Evolutionary conservation across 2,888 invertebrate genomes (phyloP), one percentile per base, ranked within the genome.

Genomic region (Drosophila robusta): DNA sequence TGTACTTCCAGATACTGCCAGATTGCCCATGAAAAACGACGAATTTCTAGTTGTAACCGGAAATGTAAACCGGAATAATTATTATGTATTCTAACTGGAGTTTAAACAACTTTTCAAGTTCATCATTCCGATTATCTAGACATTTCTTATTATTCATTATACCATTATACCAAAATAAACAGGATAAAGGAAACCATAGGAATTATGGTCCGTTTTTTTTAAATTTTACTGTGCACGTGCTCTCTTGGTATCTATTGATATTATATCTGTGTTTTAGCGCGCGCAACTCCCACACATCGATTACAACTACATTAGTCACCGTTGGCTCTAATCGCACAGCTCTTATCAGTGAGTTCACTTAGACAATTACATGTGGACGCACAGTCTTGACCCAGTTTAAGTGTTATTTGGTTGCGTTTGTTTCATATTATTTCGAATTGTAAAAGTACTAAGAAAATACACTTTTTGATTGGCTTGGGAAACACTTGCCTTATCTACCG

Each of bases 401-500:
- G 8, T 22, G 18, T 24, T 34, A 38, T 38, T 1, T 16, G 8
- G 14, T 58, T 57, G n/a, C 9, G 36, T 36, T 12, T 32, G 29
- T 26, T 56, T 11, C 16, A 18, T 54, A 7, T 22, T 22, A 4
- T 22, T 22, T 22, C 3, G 22, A 22, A 22, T 22, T 4, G 22
- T 22, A 22, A 22, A 22, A 18, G 18, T 18, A 18, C 18, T 18
- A 18, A 18, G 18, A 18, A 18, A 22, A 22, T 22, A 22, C 22
- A 38, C 14, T 32, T 16, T 16, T 47, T n/a, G 2, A n/a, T 11
- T 7, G 39, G 11, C 41, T 56, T 32, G 41, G 41, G 22, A 44
- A 49, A 45, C 49, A 86, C 89, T 90, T 85, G 92, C 93, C 92
- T 92, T 93, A 83, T 93, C 93, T 63, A 91, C 81, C 78, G 90